These are phyloP conservation scores for Choreutis nemorana DNA, from an alignment of 2,888 invertebrate species.

Conservation along the genomic window DNA sequence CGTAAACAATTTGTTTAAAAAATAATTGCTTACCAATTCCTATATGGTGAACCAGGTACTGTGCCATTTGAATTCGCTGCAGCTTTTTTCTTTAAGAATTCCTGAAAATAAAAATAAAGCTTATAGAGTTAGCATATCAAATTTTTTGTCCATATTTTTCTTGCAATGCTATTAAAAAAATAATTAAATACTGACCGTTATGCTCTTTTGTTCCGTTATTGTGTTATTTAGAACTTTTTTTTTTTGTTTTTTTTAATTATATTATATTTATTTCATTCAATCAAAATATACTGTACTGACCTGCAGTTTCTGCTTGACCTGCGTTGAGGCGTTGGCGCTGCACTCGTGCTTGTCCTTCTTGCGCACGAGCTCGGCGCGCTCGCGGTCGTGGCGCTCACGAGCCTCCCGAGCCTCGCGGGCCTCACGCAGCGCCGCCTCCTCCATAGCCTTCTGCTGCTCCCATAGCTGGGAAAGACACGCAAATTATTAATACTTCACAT, in stretches of 20 bases:
- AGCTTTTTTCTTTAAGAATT: constrained; percentile 82
- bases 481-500: too few species aligned
- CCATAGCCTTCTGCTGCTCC: constrained; percentile 88
- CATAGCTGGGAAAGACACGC: constrained; percentile 84
- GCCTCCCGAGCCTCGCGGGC: constrained; percentile 78
- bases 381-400: constrained; percentile 77
- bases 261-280: too few species aligned
- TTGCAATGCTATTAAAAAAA: neutral
- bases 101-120: constrained; percentile 47
- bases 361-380: constrained; percentile 83
- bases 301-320: constrained; percentile 95
- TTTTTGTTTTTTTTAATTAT: too few species aligned
- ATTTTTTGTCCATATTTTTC: neutral
- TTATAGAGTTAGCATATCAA: neutral
- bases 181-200: neutral
- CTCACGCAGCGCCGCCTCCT: constrained; percentile 80
- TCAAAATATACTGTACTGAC: constrained; percentile 61
- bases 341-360: constrained; percentile 96
- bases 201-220: too few species aligned
- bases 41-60: constrained; percentile 73
- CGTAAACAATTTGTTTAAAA: too few species aligned
- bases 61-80: constrained; percentile 78
- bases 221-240: too few species aligned
- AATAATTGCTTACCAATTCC: constrained; percentile 76
- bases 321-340: constrained; percentile 95